Evolutionary conservation across 2,888 invertebrate species (phyloP), one percentile per base, ranked within the genome.

Genomic region (Cataglyphis cursor): DNA sequence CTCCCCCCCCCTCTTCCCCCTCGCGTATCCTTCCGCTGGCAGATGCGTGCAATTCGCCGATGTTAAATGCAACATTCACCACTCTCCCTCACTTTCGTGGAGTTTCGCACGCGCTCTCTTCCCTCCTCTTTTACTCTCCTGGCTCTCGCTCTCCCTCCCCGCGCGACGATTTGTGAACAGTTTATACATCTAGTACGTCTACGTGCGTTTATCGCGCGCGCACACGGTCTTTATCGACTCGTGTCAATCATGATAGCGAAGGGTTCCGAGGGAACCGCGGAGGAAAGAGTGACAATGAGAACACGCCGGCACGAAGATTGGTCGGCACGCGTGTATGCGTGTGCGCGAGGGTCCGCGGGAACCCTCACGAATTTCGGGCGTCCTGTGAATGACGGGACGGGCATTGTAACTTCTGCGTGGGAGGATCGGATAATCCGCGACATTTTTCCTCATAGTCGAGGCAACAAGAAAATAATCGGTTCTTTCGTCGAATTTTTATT

Each of bases 41-140:
- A 89, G 91, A 87, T 88, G 91, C 86, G 87, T 88, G 88, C 91
- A 91, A 92, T 93, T 92, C 91, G 89, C 91, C 92, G 85, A 93
- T 93, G 93, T 92, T 93, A 91, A 93, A 93, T 93, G 93, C 93
- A 93, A 94, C 93, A 93, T 92, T 91, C 90, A 88, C 88, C 85
- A 87, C 90, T 78, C 62, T 84, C 86, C 86, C 48, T 48, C 84
- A 82, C 86, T 87, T 88, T 82, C 90, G 41, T 73, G 51, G 51
- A 48, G 18, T 44, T 12, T 59, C 62, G 38, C 51, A 21, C 68
- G 51, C 70, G 61, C 41, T 38, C 73, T 61, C 66, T 31, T 66
- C 82, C 70, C 66, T 21, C 73, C 24, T 59, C 73, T 41, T 24
- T 35, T 38, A 24, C 59, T 51, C 51, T n/a, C n/a, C 44, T 21